Percentiles rank a stretch among this genome's conserved stretches.
Evolutionary conservation across 2,113 vertebrate genomes (phyloP).

Genomic region (Chloebia gouldiae): DNA sequence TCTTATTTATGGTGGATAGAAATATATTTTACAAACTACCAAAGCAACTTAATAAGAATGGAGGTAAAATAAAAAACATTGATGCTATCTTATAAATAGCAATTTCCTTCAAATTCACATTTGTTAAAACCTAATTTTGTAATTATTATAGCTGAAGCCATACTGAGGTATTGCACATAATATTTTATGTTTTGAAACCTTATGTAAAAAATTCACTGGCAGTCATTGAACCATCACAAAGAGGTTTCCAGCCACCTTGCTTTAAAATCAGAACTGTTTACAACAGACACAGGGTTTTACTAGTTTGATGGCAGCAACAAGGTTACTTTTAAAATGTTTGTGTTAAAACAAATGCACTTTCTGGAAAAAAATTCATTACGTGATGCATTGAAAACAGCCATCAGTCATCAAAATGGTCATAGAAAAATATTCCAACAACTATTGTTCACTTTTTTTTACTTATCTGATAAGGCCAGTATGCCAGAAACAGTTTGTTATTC

Average conservation of each 20-base stretch:
- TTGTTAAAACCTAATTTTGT: background rate
- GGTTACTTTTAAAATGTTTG: slow-evolving; percentile 16
- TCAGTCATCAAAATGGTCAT: background rate
- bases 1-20: background rate
- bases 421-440: background rate
- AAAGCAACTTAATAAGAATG: background rate
- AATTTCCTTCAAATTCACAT: background rate
- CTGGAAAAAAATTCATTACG: background rate
- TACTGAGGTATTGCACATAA: background rate
- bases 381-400: background rate
- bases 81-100: background rate
- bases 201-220: background rate
- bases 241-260: background rate
- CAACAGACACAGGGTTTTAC: background rate
- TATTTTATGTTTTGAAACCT: background rate
- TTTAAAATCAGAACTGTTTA: background rate
- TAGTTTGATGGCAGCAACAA: background rate
- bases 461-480: background rate
- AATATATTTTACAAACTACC: background rate
- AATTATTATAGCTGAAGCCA: background rate
- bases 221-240: background rate
- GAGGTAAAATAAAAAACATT: background rate
- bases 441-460: slow-evolving; percentile 8
- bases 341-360: background rate
- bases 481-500: background rate